A percentile compares a stretch with the other conserved stretches of the same genome.
Evolutionary conservation across 2,797 vertebrate species (phyloP).

Genomic region (Pipistrellus nathusii): DNA sequence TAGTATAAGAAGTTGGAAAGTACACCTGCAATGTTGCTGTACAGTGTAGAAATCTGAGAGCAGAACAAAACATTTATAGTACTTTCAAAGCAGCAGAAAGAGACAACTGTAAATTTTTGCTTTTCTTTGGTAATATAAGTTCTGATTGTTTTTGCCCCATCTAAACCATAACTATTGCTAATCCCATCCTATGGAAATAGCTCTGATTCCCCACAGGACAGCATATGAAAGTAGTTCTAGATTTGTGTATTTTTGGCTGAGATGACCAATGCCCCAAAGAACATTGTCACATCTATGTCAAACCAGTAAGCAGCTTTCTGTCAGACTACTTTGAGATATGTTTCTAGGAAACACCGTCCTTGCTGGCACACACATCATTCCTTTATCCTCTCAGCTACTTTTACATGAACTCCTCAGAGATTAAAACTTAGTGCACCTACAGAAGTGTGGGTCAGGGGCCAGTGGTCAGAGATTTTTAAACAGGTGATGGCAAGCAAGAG

Average conservation of each 20-base stretch:
- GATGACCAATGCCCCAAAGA: conserved; percentile 15
- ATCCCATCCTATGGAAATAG: neutral
- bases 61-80: neutral
- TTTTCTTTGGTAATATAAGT: neutral
- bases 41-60: neutral
- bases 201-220: neutral
- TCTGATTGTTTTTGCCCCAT: neutral
- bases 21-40: rapidly evolving
- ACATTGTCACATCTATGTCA: neutral
- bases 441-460: neutral
- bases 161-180: neutral
- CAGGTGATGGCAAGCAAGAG: conserved; percentile 51
- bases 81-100: neutral
- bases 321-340: neutral
- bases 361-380: neutral
- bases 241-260: neutral
- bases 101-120: neutral
- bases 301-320: conserved; percentile 26
- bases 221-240: neutral
- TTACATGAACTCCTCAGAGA: neutral
- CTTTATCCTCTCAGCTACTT: conserved; percentile 42
- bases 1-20: neutral
- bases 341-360: conserved; percentile 27
- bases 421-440: neutral
- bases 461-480: conserved; percentile 52